Percentiles rank a stretch among this genome's conserved stretches.
Evolutionary conservation across 2,888 invertebrate species (phyloP).

Genomic region (Blastobasis adustella): DNA sequence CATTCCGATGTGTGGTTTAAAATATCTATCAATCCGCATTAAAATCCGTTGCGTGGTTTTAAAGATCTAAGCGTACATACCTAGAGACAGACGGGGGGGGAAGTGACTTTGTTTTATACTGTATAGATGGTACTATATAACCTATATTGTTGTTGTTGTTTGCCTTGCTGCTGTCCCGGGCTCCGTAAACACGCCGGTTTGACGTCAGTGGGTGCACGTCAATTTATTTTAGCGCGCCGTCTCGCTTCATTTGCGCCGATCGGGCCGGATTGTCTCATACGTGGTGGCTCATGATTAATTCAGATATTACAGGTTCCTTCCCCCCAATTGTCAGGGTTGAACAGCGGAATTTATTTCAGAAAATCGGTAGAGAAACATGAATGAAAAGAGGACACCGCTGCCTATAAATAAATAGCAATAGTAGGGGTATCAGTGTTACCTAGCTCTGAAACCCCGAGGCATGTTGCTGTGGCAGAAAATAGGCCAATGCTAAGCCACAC

Average conservation of each 20-base stretch:
- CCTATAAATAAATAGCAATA: no score
- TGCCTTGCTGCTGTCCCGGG: background rate
- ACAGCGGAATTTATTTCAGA: no score
- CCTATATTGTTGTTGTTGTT: background rate
- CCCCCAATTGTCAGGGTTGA: no score
- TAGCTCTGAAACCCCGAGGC: no score
- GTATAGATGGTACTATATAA: background rate
- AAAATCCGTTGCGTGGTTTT: no score
- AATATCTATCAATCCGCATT: no score
- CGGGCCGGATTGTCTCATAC: slow-evolving; percentile 18
- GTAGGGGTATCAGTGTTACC: no score
- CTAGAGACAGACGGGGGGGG: background rate
- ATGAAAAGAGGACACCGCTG: no score
- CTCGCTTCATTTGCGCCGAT: slow-evolving; percentile 14
- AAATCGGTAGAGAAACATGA: no score
- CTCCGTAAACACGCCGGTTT: background rate
- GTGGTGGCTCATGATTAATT: slow-evolving; percentile 24
- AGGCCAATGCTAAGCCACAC: no score
- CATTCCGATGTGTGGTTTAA: no score
- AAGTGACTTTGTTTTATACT: background rate
- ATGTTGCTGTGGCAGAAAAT: no score
- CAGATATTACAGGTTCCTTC: slow-evolving; percentile 7
- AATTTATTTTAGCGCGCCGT: slow-evolving; percentile 7
- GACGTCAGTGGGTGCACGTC: background rate
- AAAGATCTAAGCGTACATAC: background rate